Conservation (phyloP, 1,140 invertebrate species). For the Platorchestia sp. region DNA sequence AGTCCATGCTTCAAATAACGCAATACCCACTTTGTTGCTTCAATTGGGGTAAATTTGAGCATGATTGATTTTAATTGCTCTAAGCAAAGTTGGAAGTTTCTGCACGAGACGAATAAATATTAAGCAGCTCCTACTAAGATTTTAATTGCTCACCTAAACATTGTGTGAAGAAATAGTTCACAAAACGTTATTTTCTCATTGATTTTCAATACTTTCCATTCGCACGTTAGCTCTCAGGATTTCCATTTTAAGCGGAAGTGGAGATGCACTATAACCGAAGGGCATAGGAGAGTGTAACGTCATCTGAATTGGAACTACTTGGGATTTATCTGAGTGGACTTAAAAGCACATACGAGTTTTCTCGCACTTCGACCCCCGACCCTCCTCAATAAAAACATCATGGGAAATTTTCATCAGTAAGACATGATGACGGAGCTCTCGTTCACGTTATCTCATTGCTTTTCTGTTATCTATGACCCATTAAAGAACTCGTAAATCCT, state of each 20-base stretch:
- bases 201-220: background rate
- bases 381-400: background rate
- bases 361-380: background rate
- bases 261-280: background rate
- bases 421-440: background rate
- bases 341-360: background rate
- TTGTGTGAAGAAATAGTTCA: background rate
- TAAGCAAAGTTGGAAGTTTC: background rate
- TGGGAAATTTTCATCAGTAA: background rate
- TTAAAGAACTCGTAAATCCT: background rate
- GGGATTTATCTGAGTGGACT: too few species aligned
- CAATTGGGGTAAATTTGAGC: too few species aligned
- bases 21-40: too few species aligned
- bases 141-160: background rate
- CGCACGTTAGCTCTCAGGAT: background rate
- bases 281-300: background rate
- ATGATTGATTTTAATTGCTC: too few species aligned
- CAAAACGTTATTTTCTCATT: background rate
- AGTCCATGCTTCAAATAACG: too few species aligned
- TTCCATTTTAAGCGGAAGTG: background rate
- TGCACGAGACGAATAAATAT: background rate
- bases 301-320: background rate
- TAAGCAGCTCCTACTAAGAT: background rate
- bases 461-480: background rate
- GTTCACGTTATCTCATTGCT: background rate